Base-by-base conservation (phyloP, 2,797 vertebrate species). In the Crocidura indochinensis region DNA sequence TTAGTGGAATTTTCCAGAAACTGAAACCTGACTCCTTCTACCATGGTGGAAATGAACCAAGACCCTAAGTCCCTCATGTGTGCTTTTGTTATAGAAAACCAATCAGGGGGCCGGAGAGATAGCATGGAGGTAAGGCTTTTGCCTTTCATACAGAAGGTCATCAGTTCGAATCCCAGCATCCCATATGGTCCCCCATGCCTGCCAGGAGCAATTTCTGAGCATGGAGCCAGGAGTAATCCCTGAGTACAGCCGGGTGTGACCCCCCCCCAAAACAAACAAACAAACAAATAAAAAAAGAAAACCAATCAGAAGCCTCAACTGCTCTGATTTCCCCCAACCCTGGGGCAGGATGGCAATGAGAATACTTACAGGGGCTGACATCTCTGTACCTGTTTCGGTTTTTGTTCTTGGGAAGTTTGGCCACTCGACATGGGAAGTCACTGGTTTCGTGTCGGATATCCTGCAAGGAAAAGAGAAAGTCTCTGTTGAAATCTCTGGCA, bases 341-440 rank as follows among this genome's bases (percentile, higher is more conserved):
- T 79, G 0, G 64, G 65, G 11, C 85, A 91, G 68, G 94, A 93
- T 17, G 53, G 87, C 84, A 65, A 82, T 44, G 89, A 78, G 11
- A 47, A 62, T 95, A 99, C 99, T 99, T 97, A 99, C 99, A 99
- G 74, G 99, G 99, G 95, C 99, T 99, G 97, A 99, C 99, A 95
- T 99, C 99, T 98, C 99, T 98, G 98, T 99, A 99, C 96, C 99
- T 99, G 97, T 99, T 99, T 96, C 99, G 98, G 94, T 95, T 98
- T 98, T 99, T 99, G 98, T 99, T 99, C 97, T 99, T 99, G 10
- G 98, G 99, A 97, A 98, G 98, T 98, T 99, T 99, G 97, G 99
- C 99, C 97, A 99, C 97, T 98, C 98, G 99, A 96, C 99, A 99
- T 1, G 99, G 99, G 95, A 99, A 99, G 97, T 99, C 99, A 97